Base-by-base conservation (phyloP, 37 sponge, comb jelly and placozoan genomes). In the Axinella damicornis region DNA sequence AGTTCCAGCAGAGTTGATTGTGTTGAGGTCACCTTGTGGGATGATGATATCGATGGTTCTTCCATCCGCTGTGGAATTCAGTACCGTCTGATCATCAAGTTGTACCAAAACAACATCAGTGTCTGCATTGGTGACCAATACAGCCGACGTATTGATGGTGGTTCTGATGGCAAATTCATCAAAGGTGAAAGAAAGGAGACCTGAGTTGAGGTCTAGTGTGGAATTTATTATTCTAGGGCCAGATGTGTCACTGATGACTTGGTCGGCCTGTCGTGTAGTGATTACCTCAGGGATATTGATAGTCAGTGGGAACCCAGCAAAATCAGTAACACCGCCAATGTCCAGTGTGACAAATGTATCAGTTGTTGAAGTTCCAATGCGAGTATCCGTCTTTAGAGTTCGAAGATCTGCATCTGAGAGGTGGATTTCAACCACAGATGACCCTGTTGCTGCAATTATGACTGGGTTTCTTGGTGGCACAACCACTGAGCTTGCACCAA, bases 141-240 rank as follows among this genome's bases (percentile, higher is more conserved):
- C 14, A 19, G 86, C 70, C 20, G 83, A 55, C 9, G 65, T 58
- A 37, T 95, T 74, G 17, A 95, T 63, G 11, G 84, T 74, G 27
- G 57, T 28, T 28, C 74, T 55, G 34, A 52, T 36, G 55, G 78
- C 73, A 56, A 75, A 71, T 66, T 95, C 95, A 80, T 95, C 90
- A 76, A 92, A 88, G 0, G 67, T 57, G 64, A 95, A 30, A 1
- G 74, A 57, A 25, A 95, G 67, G 18, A 85, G 33, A 28, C 95
- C 95, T 69, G 83, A 72, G 57, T 92, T 95, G 46, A 94, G 83
- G 83, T 95, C 90, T 14, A 95, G 68, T 5, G 41, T 33, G 38
- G 77, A 83, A 17, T 57, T 32, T 6, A 83, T 77, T 22, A 92
- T 78, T 52, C 72, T 71, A 36, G 95, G 95, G 6, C 95, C 95